Evolutionary conservation across 2,888 invertebrate species (phyloP).

Genomic region (Meloe dianella): DNA sequence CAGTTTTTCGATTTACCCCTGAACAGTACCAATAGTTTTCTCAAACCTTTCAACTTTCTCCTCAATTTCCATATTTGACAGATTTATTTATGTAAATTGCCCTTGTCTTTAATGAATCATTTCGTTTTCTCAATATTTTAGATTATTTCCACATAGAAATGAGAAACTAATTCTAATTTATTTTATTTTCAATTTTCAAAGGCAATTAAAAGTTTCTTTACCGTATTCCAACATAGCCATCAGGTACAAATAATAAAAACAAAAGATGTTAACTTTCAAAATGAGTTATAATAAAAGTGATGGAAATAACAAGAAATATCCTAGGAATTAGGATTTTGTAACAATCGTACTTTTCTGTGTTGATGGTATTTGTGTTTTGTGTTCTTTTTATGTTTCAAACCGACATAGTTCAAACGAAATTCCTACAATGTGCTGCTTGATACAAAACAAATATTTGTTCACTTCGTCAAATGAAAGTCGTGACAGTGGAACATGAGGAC

Average conservation of each 20-base stretch:
- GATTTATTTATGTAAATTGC: background rate
- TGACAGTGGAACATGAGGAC: background rate
- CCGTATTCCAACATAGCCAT: background rate
- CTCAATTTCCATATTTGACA: background rate
- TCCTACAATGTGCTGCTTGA: background rate
- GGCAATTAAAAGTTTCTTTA: constrained; percentile 8
- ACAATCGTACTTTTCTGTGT: background rate
- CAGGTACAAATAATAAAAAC: background rate
- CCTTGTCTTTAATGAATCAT: background rate
- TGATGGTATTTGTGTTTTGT: background rate
- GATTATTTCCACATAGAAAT: background rate
- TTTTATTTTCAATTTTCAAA: background rate
- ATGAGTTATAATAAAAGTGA: background rate
- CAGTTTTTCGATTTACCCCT: constrained; percentile 31
- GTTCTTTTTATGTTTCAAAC: background rate
- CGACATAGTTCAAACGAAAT: background rate
- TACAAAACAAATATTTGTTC: constrained; percentile 6
- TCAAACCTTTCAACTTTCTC: background rate
- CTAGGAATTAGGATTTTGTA: background rate
- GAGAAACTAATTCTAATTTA: background rate
- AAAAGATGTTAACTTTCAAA: background rate
- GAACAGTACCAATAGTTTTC: constrained; percentile 27
- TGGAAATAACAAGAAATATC: background rate
- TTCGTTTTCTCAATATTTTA: background rate
- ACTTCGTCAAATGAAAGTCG: background rate